Evolutionary conservation across 2,888 invertebrate species (phyloP).

Genomic region (Vanessa cardui): DNA sequence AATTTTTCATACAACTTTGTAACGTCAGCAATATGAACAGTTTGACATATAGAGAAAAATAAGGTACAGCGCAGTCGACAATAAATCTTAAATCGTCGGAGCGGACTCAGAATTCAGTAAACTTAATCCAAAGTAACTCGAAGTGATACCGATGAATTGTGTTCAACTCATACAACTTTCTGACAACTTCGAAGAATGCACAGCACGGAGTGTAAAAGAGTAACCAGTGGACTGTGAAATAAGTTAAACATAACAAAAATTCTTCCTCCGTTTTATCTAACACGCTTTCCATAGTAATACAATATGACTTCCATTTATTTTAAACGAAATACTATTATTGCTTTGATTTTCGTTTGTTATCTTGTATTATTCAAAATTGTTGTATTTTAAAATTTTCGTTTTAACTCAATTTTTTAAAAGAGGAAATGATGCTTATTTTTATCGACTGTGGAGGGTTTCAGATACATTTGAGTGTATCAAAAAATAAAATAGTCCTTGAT

Average conservation of each 20-base stretch:
- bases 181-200: slow-evolving; percentile 26
- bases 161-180: slow-evolving; percentile 35
- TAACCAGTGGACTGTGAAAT: neutral
- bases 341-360: no score
- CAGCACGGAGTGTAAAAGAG: neutral
- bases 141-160: slow-evolving; percentile 29
- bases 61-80: slow-evolving; percentile 22
- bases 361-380: no score
- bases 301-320: neutral
- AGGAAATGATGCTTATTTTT: no score
- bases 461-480: neutral
- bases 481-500: neutral
- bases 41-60: slow-evolving; percentile 2
- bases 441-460: no score
- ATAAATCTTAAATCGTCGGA: slow-evolving; percentile 31
- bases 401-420: no score
- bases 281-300: neutral
- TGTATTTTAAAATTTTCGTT: no score
- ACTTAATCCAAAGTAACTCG: slow-evolving; percentile 26
- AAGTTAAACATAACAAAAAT: slow-evolving; percentile 16
- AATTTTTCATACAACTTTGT: neutral
- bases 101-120: slow-evolving; percentile 21
- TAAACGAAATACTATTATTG: no score
- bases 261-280: neutral
- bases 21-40: neutral